A percentile compares a stretch with the other conserved stretches of the same genome.
phyloP scores from a whole-genome alignment of 2,888 invertebrate species.

The Chrysina gloriosa region DNA sequence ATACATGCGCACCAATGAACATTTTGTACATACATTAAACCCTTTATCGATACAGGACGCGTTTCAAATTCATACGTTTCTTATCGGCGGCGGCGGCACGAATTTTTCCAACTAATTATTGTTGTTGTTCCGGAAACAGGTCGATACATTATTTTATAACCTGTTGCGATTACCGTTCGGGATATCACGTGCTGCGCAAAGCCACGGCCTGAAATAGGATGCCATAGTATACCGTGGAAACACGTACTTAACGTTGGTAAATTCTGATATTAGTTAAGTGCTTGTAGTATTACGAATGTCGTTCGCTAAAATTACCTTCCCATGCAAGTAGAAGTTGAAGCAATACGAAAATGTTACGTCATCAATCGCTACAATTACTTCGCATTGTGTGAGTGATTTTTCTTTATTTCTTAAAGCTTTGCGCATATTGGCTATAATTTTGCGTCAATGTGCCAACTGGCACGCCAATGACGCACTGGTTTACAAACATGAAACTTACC shows the following conservation, averaged over 20 bases:
- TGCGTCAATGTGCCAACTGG: too few species aligned
- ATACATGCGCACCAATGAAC: too few species aligned
- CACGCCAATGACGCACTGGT: too few species aligned
- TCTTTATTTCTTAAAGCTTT: background rate
- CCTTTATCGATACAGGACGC: constrained; percentile 35
- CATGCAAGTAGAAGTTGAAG: constrained; percentile 15
- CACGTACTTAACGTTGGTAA: background rate
- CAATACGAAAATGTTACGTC: constrained; percentile 29
- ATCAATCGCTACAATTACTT: constrained; percentile 28
- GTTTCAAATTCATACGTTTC: constrained; percentile 33
- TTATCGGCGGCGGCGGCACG: constrained; percentile 30
- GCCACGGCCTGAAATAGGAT: constrained; percentile 14
- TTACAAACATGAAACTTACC: too few species aligned
- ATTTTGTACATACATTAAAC: background rate
- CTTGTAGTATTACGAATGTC: constrained; percentile 5
- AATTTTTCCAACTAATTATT: constrained; percentile 11
- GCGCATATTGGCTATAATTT: background rate
- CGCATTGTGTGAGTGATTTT: constrained; percentile 12
- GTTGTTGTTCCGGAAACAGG: constrained; percentile 32
- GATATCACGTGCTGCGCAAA: constrained; percentile 5
- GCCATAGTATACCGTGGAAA: background rate
- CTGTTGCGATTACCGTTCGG: constrained; percentile 31
- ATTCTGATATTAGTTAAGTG: background rate
- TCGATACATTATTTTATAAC: constrained; percentile 37
- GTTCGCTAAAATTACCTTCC: background rate